Evolutionary conservation across 2,888 invertebrate genomes (phyloP).

Genomic region (Pecten maximus): DNA sequence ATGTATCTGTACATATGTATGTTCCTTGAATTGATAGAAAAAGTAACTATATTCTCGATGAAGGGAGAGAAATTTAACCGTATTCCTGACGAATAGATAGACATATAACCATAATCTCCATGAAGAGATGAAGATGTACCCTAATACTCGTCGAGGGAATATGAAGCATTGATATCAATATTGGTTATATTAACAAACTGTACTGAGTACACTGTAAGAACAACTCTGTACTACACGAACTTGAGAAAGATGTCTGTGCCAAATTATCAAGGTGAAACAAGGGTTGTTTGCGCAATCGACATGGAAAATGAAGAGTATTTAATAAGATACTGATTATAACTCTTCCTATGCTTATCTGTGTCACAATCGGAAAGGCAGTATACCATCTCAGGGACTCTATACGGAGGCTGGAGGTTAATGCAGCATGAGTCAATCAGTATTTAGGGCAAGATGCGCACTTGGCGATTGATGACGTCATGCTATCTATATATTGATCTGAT

Average conservation of each 20-base stretch:
- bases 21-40: too few species aligned
- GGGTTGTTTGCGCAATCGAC: background rate
- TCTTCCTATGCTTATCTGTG: background rate
- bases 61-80: too few species aligned
- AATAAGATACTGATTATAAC: background rate
- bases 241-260: background rate
- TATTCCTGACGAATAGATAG: too few species aligned
- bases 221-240: background rate
- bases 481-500: background rate
- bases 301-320: background rate
- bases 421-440: conserved; percentile 4
- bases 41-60: too few species aligned
- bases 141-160: too few species aligned
- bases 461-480: background rate
- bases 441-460: conserved; percentile 20
- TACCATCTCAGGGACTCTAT: background rate
- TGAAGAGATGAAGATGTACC: too few species aligned
- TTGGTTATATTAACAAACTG: background rate
- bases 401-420: background rate
- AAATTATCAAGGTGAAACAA: background rate
- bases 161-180: too few species aligned
- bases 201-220: background rate
- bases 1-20: too few species aligned
- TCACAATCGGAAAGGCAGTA: background rate
- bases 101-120: too few species aligned